Base-by-base conservation (phyloP, 2,888 invertebrate species). In the Meliscaeva auricollis region DNA sequence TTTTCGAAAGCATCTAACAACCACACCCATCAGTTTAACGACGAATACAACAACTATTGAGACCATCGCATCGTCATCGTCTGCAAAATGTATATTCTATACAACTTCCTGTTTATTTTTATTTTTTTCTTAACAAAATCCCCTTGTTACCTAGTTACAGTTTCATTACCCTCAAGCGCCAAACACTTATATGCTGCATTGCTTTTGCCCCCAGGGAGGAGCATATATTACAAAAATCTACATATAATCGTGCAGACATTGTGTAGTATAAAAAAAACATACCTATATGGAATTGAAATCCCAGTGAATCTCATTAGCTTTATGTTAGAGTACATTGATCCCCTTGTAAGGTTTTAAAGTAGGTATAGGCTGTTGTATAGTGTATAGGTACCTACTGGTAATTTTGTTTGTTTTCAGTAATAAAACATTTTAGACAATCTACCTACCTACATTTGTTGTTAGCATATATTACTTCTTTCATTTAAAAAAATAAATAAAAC, bases 261-360 rank as follows among this genome's bases (percentile, higher is more conserved):
- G 6, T 38, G 6, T 38, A n/a, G 30, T 20, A 5, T 17, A 17
- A 9, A 9, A 3, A 6, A 9, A 15, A 32, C 3, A 13, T 20
- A 54, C 2, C 1, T 17, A 13, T 48, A n/a, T 30, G 30, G 22
- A 30, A 46, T 66, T 64, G 56, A 74, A 83, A 74, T 70, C 66
- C 79, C 38, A 62, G 50, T 70, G 83, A 84, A 84, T 84, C 83
- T 79, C 79, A 84, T 84, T 84, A 84, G 83, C 72, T 75, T 75
- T 75, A 79, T 70, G 54, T 64, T 60, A 7, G 26, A 84, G 80
- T 84, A 75, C 79, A 79, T 8, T 74, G 83, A 78, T 74, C 79
- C 50, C 69, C 20, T 32, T 46, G 5, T 41, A 3, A 62, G 52
- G 38, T 3, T 68, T 11, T 8, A 44, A 38, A 58, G 38, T 38